Evolutionary conservation across 2,888 invertebrate species (phyloP).

Genomic region (Scrobipalpa atriplicella): DNA sequence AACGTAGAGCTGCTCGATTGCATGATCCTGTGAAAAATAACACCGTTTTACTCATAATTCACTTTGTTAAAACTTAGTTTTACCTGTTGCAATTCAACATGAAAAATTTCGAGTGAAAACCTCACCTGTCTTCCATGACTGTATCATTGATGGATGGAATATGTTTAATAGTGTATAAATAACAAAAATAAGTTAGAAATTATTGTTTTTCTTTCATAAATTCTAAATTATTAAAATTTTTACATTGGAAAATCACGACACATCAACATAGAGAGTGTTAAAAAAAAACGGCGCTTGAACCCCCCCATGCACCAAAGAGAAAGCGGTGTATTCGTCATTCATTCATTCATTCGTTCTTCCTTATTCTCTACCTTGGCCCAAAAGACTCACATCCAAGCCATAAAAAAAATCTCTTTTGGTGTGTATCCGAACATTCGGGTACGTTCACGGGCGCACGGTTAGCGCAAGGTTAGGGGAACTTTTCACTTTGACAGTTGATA

Average conservation of each 20-base stretch:
- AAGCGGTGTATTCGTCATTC: background rate
- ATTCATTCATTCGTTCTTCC: background rate
- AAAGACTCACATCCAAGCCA: too few relatives aligned
- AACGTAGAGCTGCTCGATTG: slow-evolving; percentile 73
- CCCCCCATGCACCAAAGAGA: background rate
- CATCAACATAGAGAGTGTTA: slow-evolving; percentile 77
- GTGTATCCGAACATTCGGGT: slow-evolving; percentile 25
- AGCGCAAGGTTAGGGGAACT: too few relatives aligned
- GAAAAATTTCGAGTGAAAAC: slow-evolving; percentile 47
- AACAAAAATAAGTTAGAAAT: slow-evolving; percentile 56
- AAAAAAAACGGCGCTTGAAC: background rate
- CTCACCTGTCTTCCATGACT: slow-evolving; percentile 75
- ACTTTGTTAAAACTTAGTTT: slow-evolving; percentile 71
- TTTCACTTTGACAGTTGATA: too few relatives aligned
- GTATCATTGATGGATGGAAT: slow-evolving; percentile 63
- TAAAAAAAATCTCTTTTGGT: too few relatives aligned
- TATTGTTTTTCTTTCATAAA: slow-evolving; percentile 75
- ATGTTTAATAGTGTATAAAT: slow-evolving; percentile 59
- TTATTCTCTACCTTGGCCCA: background rate
- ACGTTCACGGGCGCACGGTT: too few relatives aligned
- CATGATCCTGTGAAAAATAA: slow-evolving; percentile 72
- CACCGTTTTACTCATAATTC: slow-evolving; percentile 64
- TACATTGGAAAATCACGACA: slow-evolving; percentile 77
- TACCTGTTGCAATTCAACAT: slow-evolving; percentile 68
- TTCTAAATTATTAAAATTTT: slow-evolving; percentile 76